Evolutionary conservation across 2,797 vertebrate genomes (phyloP).

Genomic region (Enteromius anoplus): DNA sequence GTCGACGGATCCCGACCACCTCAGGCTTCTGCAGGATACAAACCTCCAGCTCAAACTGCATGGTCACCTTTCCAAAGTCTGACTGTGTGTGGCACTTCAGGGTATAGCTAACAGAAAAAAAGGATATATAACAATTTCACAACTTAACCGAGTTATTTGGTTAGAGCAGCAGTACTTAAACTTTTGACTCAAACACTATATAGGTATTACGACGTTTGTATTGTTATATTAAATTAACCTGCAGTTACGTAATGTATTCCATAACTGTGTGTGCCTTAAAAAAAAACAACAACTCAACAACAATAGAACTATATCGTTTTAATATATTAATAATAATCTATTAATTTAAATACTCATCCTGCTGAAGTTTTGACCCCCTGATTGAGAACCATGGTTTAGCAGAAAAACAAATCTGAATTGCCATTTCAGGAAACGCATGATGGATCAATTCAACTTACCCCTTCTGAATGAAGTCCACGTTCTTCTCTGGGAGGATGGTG

Average conservation of each 20-base stretch:
- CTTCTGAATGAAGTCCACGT: conserved; percentile 89
- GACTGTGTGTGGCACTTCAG: conserved; percentile 89
- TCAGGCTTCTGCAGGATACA: conserved; percentile 86
- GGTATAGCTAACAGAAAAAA: conserved; percentile 79
- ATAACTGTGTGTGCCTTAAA: neutral
- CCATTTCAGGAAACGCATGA: neutral
- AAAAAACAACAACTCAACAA: neutral
- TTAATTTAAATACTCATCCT: neutral
- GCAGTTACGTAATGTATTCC: neutral
- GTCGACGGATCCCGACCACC: conserved; percentile 85
- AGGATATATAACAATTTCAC: neutral
- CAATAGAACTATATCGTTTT: neutral
- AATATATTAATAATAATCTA: neutral
- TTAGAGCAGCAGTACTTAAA: neutral
- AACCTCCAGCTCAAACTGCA: conserved; percentile 94
- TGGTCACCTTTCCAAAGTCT: conserved; percentile 89
- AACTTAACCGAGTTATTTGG: neutral
- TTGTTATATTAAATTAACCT: neutral
- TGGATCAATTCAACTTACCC: conserved; percentile 78
- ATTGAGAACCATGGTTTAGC: neutral
- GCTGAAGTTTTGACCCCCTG: neutral
- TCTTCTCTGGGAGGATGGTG: conserved; percentile 82
- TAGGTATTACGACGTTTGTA: neutral
- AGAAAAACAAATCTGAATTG: neutral
- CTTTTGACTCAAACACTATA: neutral